These are phyloP conservation scores for Cyclophora albipunctata DNA, from an alignment of 2,888 invertebrate genomes.

Conservation along the genomic window DNA sequence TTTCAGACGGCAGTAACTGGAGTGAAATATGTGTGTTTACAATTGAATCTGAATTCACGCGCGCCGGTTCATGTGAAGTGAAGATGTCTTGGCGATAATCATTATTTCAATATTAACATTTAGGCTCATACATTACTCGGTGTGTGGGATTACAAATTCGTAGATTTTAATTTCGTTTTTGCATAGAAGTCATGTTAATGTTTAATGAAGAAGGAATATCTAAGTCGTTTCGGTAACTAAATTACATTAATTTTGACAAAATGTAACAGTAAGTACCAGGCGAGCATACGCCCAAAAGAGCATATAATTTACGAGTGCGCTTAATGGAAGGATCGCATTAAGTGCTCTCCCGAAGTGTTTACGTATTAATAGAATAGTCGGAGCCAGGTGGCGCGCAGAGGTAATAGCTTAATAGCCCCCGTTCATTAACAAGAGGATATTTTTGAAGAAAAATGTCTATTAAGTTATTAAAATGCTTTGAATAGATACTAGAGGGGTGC, in stretches of 20 bases:
- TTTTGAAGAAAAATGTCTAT: conserved; percentile 30
- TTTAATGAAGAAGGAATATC: too few species aligned
- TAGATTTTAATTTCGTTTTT: too few species aligned
- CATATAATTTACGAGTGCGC: conserved; percentile 62
- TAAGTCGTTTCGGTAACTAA: conserved; percentile 8
- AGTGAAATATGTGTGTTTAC: conserved; percentile 40
- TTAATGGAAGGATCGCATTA: conserved; percentile 71
- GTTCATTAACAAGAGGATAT: conserved; percentile 43
- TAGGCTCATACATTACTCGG: too few species aligned
- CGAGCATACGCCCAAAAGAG: conserved; percentile 46
- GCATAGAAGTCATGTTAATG: too few species aligned
- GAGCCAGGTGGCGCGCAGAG: conserved; percentile 57
- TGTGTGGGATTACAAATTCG: too few species aligned
- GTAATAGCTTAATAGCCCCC: conserved; percentile 56
- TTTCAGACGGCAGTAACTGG: conserved; percentile 26
- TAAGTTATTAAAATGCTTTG: conserved; percentile 17
- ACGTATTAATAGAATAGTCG: conserved; percentile 65
- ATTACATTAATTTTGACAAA: conserved; percentile 21
- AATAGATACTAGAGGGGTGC: conserved; percentile 13
- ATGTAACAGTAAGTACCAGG: conserved; percentile 43
- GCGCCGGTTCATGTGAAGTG: conserved; percentile 27
- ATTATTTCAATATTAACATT: too few species aligned
- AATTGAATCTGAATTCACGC: conserved; percentile 35
- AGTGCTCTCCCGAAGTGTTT: conserved; percentile 57
- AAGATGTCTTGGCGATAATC: conserved; percentile 4